Base-by-base conservation (phyloP, 2,888 invertebrate species). In the Pheosia gnoma region DNA sequence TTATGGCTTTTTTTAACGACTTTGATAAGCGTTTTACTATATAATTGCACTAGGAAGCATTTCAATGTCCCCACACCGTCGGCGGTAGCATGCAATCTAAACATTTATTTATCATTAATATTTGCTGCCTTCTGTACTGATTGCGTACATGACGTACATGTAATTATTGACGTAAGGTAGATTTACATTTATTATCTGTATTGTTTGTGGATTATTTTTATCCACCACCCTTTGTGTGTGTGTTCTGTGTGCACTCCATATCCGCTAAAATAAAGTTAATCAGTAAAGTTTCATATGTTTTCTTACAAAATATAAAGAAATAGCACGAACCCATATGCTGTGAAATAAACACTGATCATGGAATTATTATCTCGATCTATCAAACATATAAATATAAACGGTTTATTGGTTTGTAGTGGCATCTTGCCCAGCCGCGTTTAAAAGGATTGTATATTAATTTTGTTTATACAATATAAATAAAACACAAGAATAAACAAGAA, bases 1-100 rank as follows among this genome's bases (percentile, higher is more conserved):
- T 70, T 62, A 73, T 66, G 74, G 2, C 25, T 59, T 58, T 67
- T 67, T 71, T 71, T 71, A 58, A 67, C 55, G 66, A 47, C 61
- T 58, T 55, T n/a, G 37, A 43, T 37, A 63, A 62, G 54, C 37
- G 13, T 58, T 59, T 59, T 62, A 53, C 59, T 9, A 62, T 59
- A 45, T 36, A 59, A 36, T 36, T 57, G 49, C 39, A 45, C 37
- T 37, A 37, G 53, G 53, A 53, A 53, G 53, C 11, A 36, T 53
- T 53, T 53, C 53, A 53, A 53, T 53, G 53, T 10, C 36, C n/a
- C 2, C 38, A 11, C 25, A 51, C 51, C 25, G 13, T 7, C 49
- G 36, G 25, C 37, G 25, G 37, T 53, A 37, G 53, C 37, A 6
- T 51, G 51, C 25, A 56, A 41, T 39, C 56, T n/a, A 3, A 41